Percentiles rank a stretch among this genome's conserved stretches.
Evolutionary conservation across 2,113 vertebrate genomes (phyloP).

Genomic region (Smithornis capensis): DNA sequence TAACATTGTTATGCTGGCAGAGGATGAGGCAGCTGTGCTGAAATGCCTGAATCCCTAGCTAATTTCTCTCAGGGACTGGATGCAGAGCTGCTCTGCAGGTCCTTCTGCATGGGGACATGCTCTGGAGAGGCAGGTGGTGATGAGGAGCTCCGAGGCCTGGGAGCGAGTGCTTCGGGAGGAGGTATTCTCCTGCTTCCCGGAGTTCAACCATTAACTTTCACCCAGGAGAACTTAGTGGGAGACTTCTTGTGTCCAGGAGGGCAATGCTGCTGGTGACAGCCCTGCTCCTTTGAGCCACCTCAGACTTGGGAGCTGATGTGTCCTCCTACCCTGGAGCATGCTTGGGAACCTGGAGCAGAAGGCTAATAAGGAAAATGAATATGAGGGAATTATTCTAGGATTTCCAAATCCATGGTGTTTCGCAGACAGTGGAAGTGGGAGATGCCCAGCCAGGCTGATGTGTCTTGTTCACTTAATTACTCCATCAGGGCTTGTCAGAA

Average conservation of each 20-base stretch:
- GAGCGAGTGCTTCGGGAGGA: rapidly evolving
- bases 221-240: background rate
- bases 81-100: background rate
- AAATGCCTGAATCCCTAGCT: constrained; percentile 49
- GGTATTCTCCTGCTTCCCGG: background rate
- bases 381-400: background rate
- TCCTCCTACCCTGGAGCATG: background rate
- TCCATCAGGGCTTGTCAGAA: background rate
- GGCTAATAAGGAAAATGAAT: background rate
- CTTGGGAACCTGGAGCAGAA: rapidly evolving
- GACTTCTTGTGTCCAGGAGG: background rate
- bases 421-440: background rate
- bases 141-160: background rate
- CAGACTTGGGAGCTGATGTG: background rate
- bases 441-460: background rate
- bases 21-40: constrained; percentile 50
- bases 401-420: background rate
- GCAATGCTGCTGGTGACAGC: background rate
- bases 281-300: background rate
- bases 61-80: constrained; percentile 50
- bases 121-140: background rate
- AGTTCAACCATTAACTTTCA: background rate
- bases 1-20: constrained; percentile 59
- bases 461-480: background rate
- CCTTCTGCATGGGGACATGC: background rate